Conservation (phyloP, 2,797 vertebrate species). For the Octomys mimax region DNA sequence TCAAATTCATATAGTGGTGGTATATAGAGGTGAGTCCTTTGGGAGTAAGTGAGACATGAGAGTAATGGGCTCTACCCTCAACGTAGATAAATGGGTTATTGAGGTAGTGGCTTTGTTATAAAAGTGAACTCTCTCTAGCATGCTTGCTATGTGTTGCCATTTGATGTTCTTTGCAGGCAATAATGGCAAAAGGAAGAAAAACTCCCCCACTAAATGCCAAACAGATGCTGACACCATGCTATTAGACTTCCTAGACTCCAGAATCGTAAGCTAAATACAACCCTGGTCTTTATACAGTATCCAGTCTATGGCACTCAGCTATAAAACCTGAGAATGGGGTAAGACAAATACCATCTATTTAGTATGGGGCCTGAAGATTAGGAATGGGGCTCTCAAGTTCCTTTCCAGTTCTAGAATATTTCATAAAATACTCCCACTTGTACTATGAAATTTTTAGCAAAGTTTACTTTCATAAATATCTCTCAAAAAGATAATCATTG, state of each 20-base stretch:
- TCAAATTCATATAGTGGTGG: not conserved
- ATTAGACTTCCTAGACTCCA: not conserved
- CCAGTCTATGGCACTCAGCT: not conserved
- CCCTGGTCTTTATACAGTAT: not conserved
- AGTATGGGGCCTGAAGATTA: not conserved
- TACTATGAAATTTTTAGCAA: not conserved
- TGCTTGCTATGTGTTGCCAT: not conserved
- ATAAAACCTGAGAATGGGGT: not conserved
- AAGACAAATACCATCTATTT: not conserved
- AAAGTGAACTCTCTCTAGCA: not conserved
- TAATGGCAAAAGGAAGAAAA: not conserved
- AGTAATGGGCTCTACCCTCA: not conserved
- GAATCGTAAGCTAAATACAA: not conserved
- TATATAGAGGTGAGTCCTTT: not conserved
- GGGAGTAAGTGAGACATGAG: not conserved
- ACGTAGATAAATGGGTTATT: not conserved
- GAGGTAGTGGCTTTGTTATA: not conserved
- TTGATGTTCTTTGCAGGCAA: not conserved
- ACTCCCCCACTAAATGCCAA: not conserved
- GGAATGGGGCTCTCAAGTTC: not conserved
- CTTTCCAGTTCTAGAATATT: conserved; percentile 26
- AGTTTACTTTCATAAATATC: conserved; percentile 7
- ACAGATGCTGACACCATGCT: not conserved
- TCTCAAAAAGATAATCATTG: not conserved
- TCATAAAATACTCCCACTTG: not conserved